Evolutionary conservation across 2,113 vertebrate species (phyloP).

Genomic region (Capricornis sumatraensis): DNA sequence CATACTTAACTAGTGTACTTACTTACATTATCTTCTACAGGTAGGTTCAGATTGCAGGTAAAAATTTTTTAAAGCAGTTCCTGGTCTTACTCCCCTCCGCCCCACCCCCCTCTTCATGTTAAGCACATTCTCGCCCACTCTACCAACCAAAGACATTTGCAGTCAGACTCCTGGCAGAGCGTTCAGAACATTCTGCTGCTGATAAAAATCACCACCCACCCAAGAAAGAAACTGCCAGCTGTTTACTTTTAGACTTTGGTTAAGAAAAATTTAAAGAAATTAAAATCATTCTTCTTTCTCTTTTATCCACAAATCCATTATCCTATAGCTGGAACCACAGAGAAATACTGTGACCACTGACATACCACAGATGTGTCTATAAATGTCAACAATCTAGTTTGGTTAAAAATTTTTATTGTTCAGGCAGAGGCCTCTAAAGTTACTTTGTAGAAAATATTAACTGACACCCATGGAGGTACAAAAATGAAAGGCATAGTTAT

Average conservation of each 20-base stretch:
- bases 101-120: neutral
- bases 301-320: neutral
- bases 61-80: neutral
- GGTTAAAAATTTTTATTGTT: neutral
- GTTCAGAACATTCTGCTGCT: constrained; percentile 48
- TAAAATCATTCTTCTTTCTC: neutral
- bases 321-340: neutral
- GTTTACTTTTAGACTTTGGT: constrained; percentile 45
- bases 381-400: neutral
- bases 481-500: neutral
- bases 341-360: neutral
- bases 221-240: constrained; percentile 41
- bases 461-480: neutral
- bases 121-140: constrained; percentile 14
- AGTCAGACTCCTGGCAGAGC: constrained; percentile 40
- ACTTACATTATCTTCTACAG: neutral
- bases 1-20: neutral
- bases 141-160: neutral
- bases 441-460: neutral
- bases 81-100: neutral
- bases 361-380: neutral
- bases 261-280: constrained; percentile 47
- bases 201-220: constrained; percentile 53
- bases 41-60: neutral
- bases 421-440: neutral